phyloP scores from a whole-genome alignment of 2,888 invertebrate species.

The Oscheius sp. region DNA sequence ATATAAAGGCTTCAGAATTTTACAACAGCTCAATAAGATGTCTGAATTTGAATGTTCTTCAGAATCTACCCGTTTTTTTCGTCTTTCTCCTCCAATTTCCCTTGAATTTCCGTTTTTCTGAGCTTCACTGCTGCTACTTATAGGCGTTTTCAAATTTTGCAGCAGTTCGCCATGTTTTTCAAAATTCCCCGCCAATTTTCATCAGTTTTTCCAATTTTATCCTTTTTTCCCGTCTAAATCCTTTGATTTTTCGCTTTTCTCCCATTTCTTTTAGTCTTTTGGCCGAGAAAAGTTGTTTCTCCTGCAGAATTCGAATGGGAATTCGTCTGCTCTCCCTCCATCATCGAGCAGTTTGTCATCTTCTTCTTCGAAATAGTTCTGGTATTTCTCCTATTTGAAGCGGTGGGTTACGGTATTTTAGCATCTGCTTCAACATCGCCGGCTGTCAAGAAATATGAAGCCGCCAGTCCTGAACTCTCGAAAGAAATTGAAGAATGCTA shows the following conservation, averaged over 20 bases:
- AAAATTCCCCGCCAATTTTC: not conserved
- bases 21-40: too few relatives aligned
- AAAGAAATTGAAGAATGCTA: conserved; percentile 67
- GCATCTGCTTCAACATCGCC: conserved; percentile 7
- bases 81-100: too few relatives aligned
- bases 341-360: conserved; percentile 7
- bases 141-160: too few relatives aligned
- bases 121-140: too few relatives aligned
- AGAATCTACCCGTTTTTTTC: too few relatives aligned
- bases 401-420: not conserved
- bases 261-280: not conserved
- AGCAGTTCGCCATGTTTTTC: not conserved
- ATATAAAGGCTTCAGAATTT: too few relatives aligned
- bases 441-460: conserved; percentile 18
- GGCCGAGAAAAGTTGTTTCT: not conserved
- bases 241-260: not conserved
- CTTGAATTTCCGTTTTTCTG: too few relatives aligned
- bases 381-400: not conserved
- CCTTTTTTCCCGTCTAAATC: not conserved
- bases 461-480: conserved; percentile 38
- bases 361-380: conserved; percentile 12
- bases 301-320: not conserved
- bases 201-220: not conserved
- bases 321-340: conserved; percentile 22
- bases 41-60: too few relatives aligned